phyloP scores from a whole-genome alignment of 2,797 vertebrate genomes.

The Rhinoraja longicauda region DNA sequence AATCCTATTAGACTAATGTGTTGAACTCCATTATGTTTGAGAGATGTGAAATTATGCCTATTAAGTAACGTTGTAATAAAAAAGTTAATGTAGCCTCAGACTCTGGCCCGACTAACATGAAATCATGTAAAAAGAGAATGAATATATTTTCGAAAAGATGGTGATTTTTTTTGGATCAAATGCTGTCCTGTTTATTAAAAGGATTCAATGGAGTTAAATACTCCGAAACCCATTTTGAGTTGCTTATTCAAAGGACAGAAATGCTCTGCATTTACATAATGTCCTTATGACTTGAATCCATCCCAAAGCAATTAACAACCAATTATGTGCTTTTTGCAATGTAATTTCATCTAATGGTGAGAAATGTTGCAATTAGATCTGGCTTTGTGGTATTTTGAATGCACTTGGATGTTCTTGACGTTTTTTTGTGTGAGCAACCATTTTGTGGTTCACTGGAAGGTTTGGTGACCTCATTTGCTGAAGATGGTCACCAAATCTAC shows the following conservation, averaged over 20 bases:
- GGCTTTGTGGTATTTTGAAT: background rate
- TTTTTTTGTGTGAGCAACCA: background rate
- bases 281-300: background rate
- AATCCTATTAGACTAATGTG: slow-evolving; percentile 25
- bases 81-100: background rate
- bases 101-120: background rate
- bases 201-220: background rate
- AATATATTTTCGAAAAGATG: background rate
- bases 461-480: background rate
- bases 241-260: background rate
- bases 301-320: background rate
- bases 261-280: background rate
- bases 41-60: background rate
- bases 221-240: background rate
- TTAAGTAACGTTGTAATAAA: slow-evolving; percentile 26
- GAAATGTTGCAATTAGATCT: background rate
- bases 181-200: background rate
- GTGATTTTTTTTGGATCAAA: background rate
- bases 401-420: background rate
- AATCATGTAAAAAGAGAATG: background rate
- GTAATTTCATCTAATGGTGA: background rate
- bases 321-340: background rate
- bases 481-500: background rate
- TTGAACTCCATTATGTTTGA: slow-evolving; percentile 36
- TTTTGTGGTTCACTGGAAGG: background rate